Evolutionary conservation across 2,113 vertebrate species (phyloP), one percentile per base, ranked within the genome.

Genomic region (Bungarus multicinctus): DNA sequence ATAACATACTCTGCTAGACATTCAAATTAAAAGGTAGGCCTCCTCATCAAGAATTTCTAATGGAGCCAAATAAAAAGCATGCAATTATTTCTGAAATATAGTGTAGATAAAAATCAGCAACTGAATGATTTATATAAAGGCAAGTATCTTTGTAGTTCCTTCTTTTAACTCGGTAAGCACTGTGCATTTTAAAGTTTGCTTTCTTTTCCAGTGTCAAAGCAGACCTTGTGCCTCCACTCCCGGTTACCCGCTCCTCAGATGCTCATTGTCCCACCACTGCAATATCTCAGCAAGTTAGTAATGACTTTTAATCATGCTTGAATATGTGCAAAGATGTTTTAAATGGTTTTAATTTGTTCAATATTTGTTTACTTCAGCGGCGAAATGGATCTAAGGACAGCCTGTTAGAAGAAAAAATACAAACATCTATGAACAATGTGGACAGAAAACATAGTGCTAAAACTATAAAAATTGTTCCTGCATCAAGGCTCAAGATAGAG

Each of bases 221-320:
- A 3, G 98, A 98, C 88, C 97, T 99, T 23, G 98, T 99, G 45
- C 98, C 98, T 93, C 98, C 98, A 0, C 95, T 99, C 93, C 97
- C 98, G 10, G 98, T 99, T 95, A 99, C 98, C 11, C 97, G 97
- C 50, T 98, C 98, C 89, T 98, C 97, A 43, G 98, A 98, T 55
- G 94, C 91, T 22, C 98, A 97, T 92, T 96, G 96, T 58, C 95
- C 95, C 50, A 96, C 94, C 57, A 95, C 95, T 27, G 95, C 95
- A 0, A 93, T 97, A 2, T 92, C 95, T 89, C 97, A 97, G 50
- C 97, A 98, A 97, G 98, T 98, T 81, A 94, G 97, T 96, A 89
- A 90, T 22, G 39, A 14, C 34, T 4, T 87, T 12, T 7, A 52
- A 74, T 30, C 30, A 23, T 85, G 85, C 34, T 50, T 91, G 39